Conservation (phyloP, 2,888 invertebrate genomes). For the Pilophorus perplexus region DNA sequence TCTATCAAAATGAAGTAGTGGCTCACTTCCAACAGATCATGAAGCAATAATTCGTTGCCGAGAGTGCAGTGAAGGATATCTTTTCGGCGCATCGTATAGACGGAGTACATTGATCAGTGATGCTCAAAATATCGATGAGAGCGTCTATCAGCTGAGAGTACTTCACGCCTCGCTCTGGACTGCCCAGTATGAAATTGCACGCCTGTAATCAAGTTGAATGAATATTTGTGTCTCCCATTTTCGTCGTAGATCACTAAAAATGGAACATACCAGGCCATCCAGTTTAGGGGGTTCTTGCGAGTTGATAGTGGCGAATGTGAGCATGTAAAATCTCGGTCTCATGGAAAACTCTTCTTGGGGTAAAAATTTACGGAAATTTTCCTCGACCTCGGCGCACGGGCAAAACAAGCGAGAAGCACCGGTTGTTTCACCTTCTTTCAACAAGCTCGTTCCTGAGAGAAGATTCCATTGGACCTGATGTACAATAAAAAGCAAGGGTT, state of each 20-base stretch:
- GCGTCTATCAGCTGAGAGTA: constrained; percentile 85
- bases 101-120: constrained; percentile 58
- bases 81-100: constrained; percentile 57
- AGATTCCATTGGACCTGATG: constrained; percentile 73
- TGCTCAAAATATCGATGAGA: constrained; percentile 75
- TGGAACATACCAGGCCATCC: constrained; percentile 65
- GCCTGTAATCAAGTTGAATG: constrained; percentile 61
- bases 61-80: constrained; percentile 63
- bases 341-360: constrained; percentile 66
- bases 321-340: constrained; percentile 87
- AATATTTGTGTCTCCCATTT: neutral
- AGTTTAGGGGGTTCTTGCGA: constrained; percentile 75
- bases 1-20: neutral
- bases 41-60: constrained; percentile 89
- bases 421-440: constrained; percentile 60
- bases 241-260: too few relatives aligned
- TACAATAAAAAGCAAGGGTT: neutral
- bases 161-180: constrained; percentile 78
- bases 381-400: constrained; percentile 73
- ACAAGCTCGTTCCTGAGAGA: constrained; percentile 65
- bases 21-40: constrained; percentile 74
- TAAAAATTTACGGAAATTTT: constrained; percentile 64
- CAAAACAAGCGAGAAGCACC: constrained; percentile 65
- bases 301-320: constrained; percentile 70
- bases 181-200: constrained; percentile 90